These are phyloP conservation scores for Amphipoea lucens DNA, from an alignment of 2,888 invertebrate genomes.

Conservation along the genomic window DNA sequence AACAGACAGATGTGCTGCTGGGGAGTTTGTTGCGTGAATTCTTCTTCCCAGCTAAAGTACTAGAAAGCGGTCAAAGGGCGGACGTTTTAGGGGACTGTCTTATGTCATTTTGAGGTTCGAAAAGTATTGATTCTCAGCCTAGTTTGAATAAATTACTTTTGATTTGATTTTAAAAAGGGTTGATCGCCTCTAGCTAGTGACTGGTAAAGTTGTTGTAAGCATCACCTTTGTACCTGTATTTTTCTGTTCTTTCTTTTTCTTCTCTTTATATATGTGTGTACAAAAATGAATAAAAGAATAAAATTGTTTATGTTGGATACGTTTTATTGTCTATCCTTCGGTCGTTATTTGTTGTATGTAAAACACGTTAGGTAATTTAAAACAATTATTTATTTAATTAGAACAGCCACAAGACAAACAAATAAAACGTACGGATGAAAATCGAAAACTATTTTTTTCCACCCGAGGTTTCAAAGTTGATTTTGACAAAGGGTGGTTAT, in stretches of 20 bases:
- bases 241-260: no score
- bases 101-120: background rate
- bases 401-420: background rate
- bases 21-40: background rate
- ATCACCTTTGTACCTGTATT: background rate
- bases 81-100: background rate
- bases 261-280: background rate
- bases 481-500: background rate
- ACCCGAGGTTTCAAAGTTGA: background rate
- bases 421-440: background rate
- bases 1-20: background rate
- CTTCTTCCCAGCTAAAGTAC: background rate
- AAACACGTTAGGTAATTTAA: no score
- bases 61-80: background rate
- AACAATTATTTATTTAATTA: no score
- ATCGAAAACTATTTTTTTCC: background rate
- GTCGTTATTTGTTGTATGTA: no score
- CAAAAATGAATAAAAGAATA: no score
- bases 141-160: background rate
- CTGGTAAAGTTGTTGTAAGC: constrained; percentile 1
- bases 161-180: background rate
- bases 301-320: no score
- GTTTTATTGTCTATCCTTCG: no score
- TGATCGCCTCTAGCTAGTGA: constrained; percentile 1
- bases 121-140: background rate